Percentiles rank a stretch among this genome's conserved stretches.
Conservation (phyloP, 2,113 vertebrate genomes). For the Genyomyrus donnyi region DNA sequence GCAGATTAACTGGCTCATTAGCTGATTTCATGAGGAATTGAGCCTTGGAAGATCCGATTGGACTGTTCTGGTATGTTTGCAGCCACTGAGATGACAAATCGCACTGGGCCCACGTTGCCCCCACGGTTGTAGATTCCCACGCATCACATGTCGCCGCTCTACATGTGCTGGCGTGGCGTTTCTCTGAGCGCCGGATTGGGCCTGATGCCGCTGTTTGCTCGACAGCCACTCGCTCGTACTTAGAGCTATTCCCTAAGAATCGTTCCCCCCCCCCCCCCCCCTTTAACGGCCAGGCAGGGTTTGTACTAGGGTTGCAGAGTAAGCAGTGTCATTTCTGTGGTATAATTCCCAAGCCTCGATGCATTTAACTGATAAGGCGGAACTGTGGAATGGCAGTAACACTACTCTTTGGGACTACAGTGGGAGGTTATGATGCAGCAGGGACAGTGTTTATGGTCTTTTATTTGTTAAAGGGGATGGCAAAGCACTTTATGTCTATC, state of each 20-base stretch:
- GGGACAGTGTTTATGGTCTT: not conserved
- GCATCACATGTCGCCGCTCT: not conserved
- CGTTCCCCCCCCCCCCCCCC: not conserved
- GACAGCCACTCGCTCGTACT: not conserved
- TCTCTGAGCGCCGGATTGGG: not conserved
- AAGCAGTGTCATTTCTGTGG: not conserved
- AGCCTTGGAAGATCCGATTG: not conserved
- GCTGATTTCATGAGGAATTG: not conserved
- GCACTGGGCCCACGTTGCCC: not conserved
- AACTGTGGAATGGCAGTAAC: not conserved
- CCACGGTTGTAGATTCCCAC: not conserved
- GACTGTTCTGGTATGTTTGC: not conserved
- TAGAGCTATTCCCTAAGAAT: not conserved
- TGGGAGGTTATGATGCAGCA: not conserved
- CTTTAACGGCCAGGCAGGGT: not conserved
- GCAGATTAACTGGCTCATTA: not conserved
- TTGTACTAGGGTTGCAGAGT: not conserved
- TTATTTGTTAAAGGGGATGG: not conserved
- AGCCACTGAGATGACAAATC: not conserved
- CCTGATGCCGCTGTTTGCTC: not conserved
- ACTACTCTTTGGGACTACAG: not conserved
- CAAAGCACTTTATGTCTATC: not conserved
- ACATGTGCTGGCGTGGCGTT: not conserved
- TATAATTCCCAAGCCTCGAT: not conserved
- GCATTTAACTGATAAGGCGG: not conserved